These are phyloP conservation scores for Protobothrops flavoviridis DNA, from an alignment of 2,113 vertebrate species.

Conservation along the genomic window DNA sequence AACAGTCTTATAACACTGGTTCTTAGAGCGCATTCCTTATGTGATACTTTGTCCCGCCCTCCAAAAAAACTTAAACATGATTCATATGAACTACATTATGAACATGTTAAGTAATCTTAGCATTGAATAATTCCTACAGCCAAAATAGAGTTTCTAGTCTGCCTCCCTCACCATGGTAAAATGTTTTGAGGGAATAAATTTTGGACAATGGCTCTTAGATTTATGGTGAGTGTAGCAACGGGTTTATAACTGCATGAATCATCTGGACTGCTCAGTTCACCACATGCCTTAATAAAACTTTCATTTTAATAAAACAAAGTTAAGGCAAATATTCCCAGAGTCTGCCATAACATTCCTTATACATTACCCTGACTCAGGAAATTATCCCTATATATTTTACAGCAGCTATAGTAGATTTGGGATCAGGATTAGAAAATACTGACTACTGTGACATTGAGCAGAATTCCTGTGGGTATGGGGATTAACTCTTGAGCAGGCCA, in stretches of 20 bases:
- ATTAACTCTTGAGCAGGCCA: constrained; percentile 64
- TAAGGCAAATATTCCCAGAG: constrained; percentile 80
- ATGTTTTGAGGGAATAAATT: constrained; percentile 63
- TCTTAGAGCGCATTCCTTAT: neutral
- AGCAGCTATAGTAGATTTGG: constrained; percentile 77
- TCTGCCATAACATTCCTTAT: constrained; percentile 80
- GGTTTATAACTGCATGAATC: constrained; percentile 80
- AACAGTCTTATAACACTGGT: neutral
- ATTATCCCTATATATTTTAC: constrained; percentile 87
- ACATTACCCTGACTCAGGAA: constrained; percentile 83
- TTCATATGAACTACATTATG: neutral
- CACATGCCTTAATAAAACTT: constrained; percentile 86
- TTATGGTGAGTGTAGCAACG: constrained; percentile 77
- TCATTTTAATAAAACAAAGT: constrained; percentile 82
- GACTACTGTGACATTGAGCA: constrained; percentile 83
- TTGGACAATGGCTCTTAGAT: constrained; percentile 73
- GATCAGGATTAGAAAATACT: constrained; percentile 80
- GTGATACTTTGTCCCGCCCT: neutral
- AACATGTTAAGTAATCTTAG: constrained; percentile 27
- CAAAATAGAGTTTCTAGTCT: constrained; percentile 72
- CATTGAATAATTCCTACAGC: constrained; percentile 69
- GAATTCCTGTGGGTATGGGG: constrained; percentile 66
- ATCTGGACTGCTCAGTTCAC: constrained; percentile 78
- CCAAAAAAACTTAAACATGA: neutral
- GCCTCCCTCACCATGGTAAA: constrained; percentile 69